Evolutionary conservation across 1,140 invertebrate genomes (phyloP).

Genomic region (Cyclina sinensis): DNA sequence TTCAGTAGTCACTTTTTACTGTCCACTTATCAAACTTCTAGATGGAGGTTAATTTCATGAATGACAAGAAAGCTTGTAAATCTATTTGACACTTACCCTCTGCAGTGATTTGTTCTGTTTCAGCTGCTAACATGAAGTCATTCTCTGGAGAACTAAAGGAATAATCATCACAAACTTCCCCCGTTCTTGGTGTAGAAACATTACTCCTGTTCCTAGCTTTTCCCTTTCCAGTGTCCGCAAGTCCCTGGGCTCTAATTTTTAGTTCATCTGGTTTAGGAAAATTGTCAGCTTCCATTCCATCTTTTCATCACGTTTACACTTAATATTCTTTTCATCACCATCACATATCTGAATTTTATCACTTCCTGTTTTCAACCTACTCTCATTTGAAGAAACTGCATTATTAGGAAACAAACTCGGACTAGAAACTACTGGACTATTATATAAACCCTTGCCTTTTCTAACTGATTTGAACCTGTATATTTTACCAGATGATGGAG

Average conservation of each 20-base stretch:
- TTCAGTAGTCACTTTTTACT: too few species aligned
- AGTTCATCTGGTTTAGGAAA: background rate
- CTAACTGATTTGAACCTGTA: slow-evolving; percentile 46
- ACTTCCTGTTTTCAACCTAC: background rate
- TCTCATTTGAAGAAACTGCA: background rate
- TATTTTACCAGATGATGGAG: slow-evolving; percentile 6
- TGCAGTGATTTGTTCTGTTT: background rate
- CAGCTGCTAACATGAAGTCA: slow-evolving; percentile 27
- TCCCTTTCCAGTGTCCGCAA: background rate
- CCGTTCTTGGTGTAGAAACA: background rate
- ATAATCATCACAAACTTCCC: background rate
- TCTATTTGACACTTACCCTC: background rate
- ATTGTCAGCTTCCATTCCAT: too few species aligned
- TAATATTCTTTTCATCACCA: too few species aligned
- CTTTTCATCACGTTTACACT: too few species aligned
- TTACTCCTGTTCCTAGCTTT: background rate
- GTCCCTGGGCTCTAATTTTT: background rate
- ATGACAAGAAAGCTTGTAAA: too few species aligned
- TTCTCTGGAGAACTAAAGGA: slow-evolving; percentile 42
- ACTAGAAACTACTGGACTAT: background rate
- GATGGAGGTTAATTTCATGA: too few species aligned
- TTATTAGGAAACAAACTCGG: background rate
- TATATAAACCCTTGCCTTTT: background rate
- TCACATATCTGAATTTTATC: background rate
- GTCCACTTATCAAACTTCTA: too few species aligned